Base-by-base conservation (phyloP, 2,888 invertebrate genomes). In the Nemoura dubitans region DNA sequence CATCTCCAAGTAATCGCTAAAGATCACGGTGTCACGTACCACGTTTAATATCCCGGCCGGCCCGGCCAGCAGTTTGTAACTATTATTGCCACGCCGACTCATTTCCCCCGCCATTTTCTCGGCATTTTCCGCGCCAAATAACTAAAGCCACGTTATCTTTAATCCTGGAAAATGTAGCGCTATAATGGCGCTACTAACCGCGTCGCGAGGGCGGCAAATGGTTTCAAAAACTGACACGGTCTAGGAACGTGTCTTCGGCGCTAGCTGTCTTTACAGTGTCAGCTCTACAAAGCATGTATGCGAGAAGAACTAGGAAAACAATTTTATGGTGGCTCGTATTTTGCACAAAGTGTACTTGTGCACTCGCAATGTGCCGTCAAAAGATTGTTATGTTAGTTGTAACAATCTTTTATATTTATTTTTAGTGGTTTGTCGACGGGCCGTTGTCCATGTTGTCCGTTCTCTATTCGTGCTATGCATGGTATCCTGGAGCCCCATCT, bases 41-140 rank as follows among this genome's bases (percentile, higher is more conserved):
- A 28, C 28, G 26, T 84, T 59, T 59, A 84, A 84, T 76, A 76
- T n/a, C 26, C 84, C 36, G 59, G 21, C 59, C 16, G 59, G 59
- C 59, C 59, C n/a, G 59, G 21, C 21, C 84, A 76, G 28, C 76
- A 84, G 84, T 84, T 76, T 29, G 27, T 28, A 84, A 84, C 84
- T 59, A 84, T 76, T 84, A 84, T 84, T 76, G 29, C 84, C 84
- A 59, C 36, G 59, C 10, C 59, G 21, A 21, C 59, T 59, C 59
- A 59, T 59, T 59, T 59, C 59, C 59, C 59, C 36, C 5, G 36
- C 5, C 36, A 36, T 36, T 36, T 36, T 36, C 36, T 2, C 59
- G 59, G 59, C 59, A 59, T 59, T 59, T 59, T 59, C 59, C 59
- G 26, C 84, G 59, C 84, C 84, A 84, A 59, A 84, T 83, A 83